Evolutionary conservation across 2,797 vertebrate species (phyloP), one percentile per base, ranked within the genome.

Genomic region (Prunella strophiata): DNA sequence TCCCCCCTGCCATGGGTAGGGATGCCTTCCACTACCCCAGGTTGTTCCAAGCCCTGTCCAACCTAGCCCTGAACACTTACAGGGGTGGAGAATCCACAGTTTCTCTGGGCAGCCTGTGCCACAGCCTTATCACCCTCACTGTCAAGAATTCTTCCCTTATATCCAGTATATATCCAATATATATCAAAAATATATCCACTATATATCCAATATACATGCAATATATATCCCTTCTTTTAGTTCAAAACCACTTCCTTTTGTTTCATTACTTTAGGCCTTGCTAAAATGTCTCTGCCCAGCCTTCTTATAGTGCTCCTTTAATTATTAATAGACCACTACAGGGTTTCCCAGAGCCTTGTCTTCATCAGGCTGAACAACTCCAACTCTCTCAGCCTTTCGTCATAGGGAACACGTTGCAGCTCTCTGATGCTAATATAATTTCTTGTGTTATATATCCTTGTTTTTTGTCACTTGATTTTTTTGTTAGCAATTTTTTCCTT

Each of bases 51-150:
- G 14, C 1, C 21, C 11, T 0, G 0, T 40, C 16, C 14, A 51
- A 0, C 11, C 42, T 65, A n/a, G 0, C 15, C 11, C 16, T 47
- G 20, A 16, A 15, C 4, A 12, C 2, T 45, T 5, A 6, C 30
- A 68, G 21, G 8, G 9, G 43, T 21, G 15, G 16, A 10, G 4
- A 17, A 68, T 1, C 40, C 9, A 45, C 15, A 43, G 0, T 7
- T 16, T 13, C 26, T 29, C 26, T 47, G 13, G 7, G 10, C 7
- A 81, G 2, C 4, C 13, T 62, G 2, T 54, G 12, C 16, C 15
- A 62, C 4, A 1, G 9, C 22, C 21, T 78, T 40, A 34, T 1
- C 27, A 27, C 4, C 3, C 5, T 40, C 29, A 42, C 4, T 10
- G 2, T 15, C 16, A 66, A 45, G 3, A 32, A 2, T 12, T 48